phyloP scores from a whole-genome alignment of 2,113 vertebrate genomes.

The Neotoma lepida region DNA sequence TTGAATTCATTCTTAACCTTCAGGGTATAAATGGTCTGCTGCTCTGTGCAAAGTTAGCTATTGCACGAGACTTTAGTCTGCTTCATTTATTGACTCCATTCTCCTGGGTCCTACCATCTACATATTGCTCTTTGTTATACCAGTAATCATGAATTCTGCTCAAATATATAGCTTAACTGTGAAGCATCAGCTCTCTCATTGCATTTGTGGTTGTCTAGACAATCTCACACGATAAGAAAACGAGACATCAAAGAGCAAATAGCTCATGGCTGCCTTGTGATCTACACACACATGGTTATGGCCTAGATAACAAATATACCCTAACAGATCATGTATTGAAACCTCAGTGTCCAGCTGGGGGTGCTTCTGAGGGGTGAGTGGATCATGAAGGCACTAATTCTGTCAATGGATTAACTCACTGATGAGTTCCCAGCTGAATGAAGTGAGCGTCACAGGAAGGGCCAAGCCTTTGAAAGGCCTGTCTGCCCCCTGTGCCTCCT shows the following conservation, averaged over 20 bases:
- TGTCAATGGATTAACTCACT: not conserved
- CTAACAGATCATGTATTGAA: not conserved
- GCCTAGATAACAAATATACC: too few relatives aligned
- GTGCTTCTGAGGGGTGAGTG: not conserved
- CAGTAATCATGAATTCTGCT: not conserved
- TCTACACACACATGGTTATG: not conserved
- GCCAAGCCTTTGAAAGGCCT: not conserved
- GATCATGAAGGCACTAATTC: too few relatives aligned
- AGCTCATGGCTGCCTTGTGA: not conserved
- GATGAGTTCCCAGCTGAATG: not conserved
- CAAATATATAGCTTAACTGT: not conserved
- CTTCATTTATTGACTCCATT: not conserved
- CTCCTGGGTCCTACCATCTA: not conserved
- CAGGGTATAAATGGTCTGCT: not conserved
- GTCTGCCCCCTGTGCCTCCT: too few relatives aligned
- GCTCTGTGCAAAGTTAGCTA: not conserved
- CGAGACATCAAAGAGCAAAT: not conserved
- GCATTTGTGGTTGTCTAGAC: fast-evolving
- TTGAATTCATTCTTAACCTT: not conserved
- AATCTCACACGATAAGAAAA: not conserved
- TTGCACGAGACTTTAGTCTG: not conserved
- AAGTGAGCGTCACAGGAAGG: not conserved
- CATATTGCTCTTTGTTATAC: too few relatives aligned
- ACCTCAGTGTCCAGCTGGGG: not conserved
- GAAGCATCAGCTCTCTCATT: not conserved